These are phyloP conservation scores for Oryzias javanicus DNA, from an alignment of 2,113 vertebrate species.

Conservation along the genomic window DNA sequence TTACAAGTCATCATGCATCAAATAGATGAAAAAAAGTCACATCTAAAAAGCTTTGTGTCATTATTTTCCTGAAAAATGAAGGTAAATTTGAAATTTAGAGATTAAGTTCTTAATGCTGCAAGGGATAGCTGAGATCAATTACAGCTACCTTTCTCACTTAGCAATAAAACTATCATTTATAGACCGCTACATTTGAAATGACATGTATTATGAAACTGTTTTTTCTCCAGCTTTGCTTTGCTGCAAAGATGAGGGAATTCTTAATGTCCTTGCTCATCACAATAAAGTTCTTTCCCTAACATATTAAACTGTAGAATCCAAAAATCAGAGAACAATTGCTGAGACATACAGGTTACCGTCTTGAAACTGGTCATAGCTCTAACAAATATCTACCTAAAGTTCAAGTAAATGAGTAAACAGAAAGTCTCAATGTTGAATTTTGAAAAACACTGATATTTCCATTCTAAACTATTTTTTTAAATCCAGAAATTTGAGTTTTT, in stretches of 20 bases:
- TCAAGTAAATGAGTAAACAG: conserved; percentile 8
- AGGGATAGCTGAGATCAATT: conserved; percentile 11
- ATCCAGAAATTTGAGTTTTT: too few species aligned
- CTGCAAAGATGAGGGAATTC: conserved; percentile 39
- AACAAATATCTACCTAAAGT: not conserved
- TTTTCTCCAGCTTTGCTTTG: conserved; percentile 30
- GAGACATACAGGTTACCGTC: conserved; percentile 33
- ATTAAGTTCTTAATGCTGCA: conserved; percentile 16
- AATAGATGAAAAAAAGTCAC: not conserved
- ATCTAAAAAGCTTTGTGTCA: not conserved
- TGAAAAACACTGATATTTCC: too few species aligned
- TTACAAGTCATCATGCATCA: too few species aligned
- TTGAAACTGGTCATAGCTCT: conserved; percentile 7
- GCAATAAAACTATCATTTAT: conserved; percentile 28
- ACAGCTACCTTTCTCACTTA: conserved; percentile 18
- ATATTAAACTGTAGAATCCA: conserved; percentile 29
- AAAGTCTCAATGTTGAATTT: too few species aligned
- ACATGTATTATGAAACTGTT: conserved; percentile 42
- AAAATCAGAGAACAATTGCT: conserved; percentile 34
- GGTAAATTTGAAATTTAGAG: conserved; percentile 8
- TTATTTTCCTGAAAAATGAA: not conserved
- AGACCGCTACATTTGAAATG: conserved; percentile 33
- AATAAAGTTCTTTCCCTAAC: conserved; percentile 22
- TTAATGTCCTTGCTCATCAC: conserved; percentile 29
- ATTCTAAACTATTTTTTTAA: too few species aligned